A percentile compares a stretch with the other conserved stretches of the same genome.
Conservation (phyloP, 2,888 invertebrate species). For the Petrophora chlorosata region DNA sequence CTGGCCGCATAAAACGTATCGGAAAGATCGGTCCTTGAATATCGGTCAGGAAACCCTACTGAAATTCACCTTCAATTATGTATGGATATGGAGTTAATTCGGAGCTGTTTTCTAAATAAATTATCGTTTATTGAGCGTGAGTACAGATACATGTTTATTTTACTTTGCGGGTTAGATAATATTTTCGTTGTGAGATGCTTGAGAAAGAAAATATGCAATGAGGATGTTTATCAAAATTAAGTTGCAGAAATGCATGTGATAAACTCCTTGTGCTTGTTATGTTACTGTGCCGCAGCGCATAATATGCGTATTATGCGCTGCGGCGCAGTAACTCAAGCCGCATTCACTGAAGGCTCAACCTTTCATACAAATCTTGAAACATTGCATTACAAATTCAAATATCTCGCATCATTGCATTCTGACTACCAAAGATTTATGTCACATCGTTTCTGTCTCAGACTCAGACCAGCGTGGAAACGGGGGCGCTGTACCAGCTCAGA, state of each 20-base stretch:
- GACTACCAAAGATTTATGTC: constrained; percentile 26
- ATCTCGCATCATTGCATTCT: constrained; percentile 17
- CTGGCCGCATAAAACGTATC: not conserved
- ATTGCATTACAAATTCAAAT: constrained; percentile 37
- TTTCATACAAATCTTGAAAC: constrained; percentile 27
- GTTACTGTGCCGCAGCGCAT: too few species aligned
- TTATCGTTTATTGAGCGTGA: too few species aligned
- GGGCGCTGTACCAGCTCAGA: not conserved
- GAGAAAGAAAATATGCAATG: too few species aligned
- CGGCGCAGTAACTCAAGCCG: constrained; percentile 6
- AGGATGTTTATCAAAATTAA: too few species aligned
- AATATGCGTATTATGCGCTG: not conserved
- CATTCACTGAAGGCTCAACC: constrained; percentile 4
- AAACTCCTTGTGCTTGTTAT: too few species aligned
- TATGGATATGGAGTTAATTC: constrained; percentile 8
- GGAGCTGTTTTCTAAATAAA: not conserved
- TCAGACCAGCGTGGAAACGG: constrained; percentile 1
- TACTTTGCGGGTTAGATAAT: too few species aligned
- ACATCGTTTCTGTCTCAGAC: constrained; percentile 10
- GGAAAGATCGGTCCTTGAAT: constrained; percentile 4
- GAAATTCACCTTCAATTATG: constrained; percentile 12
- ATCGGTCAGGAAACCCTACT: constrained; percentile 2
- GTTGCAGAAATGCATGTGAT: too few species aligned
- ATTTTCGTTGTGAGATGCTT: too few species aligned
- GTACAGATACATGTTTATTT: too few species aligned